phyloP scores from a whole-genome alignment of 2,888 invertebrate species.

The Sceliomorpha sp. region DNA sequence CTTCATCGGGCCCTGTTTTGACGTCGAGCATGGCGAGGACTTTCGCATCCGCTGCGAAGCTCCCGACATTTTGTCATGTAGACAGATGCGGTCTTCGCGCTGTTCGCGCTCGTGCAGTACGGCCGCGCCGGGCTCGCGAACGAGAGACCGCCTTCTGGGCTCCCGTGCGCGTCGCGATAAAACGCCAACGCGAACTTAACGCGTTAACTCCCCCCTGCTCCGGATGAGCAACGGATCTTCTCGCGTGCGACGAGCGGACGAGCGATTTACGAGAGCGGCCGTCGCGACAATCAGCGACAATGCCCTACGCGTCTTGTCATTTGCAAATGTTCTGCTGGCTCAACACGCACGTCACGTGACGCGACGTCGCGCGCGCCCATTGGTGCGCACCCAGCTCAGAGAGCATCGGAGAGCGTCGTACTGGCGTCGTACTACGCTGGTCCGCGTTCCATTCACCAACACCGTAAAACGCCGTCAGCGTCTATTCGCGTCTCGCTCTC shows the following conservation, averaged over 20 bases:
- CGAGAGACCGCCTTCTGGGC: too few relatives aligned
- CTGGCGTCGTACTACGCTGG: slow-evolving; percentile 64
- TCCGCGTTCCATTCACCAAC: slow-evolving; percentile 78
- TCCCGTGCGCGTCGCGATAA: background rate
- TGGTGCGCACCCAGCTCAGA: slow-evolving; percentile 49
- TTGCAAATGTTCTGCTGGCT: slow-evolving; percentile 73
- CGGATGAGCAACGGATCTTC: slow-evolving; percentile 38
- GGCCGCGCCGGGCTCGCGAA: slow-evolving; percentile 55
- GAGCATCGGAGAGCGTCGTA: slow-evolving; percentile 65
- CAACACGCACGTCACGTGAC: slow-evolving; percentile 74
- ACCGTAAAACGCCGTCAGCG: slow-evolving; percentile 67
- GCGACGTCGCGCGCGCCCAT: slow-evolving; percentile 15
- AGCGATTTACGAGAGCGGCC: slow-evolving; percentile 32
- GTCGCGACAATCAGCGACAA: slow-evolving; percentile 61
- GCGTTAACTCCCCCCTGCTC: slow-evolving; percentile 24
- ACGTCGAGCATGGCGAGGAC: slow-evolving; percentile 84
- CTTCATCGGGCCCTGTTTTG: slow-evolving; percentile 86
- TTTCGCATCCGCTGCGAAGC: slow-evolving; percentile 82
- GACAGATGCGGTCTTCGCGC: background rate
- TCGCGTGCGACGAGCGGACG: too few relatives aligned
- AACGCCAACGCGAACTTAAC: background rate
- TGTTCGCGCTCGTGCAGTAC: slow-evolving; percentile 23
- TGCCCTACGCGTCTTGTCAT: slow-evolving; percentile 76
- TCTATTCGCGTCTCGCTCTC: slow-evolving; percentile 58
- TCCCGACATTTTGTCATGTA: slow-evolving; percentile 75